These are phyloP conservation scores for Dasysyrphus albostriatus DNA, from an alignment of 2,888 invertebrate species.

Conservation along the genomic window DNA sequence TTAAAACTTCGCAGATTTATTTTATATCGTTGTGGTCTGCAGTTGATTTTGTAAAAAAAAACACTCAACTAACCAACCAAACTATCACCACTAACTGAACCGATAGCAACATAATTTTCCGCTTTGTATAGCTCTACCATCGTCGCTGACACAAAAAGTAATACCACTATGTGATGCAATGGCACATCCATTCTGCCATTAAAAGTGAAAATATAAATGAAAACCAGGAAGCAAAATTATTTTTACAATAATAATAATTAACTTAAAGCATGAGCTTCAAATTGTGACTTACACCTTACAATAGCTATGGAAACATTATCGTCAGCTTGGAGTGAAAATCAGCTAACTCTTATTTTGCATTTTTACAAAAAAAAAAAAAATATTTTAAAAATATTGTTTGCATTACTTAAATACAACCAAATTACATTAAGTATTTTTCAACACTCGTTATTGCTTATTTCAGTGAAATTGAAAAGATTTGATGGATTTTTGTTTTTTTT, in stretches of 20 bases:
- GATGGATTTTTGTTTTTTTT: no score
- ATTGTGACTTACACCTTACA: background rate
- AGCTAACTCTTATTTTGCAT: no score
- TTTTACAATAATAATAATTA: background rate
- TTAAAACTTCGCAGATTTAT: background rate
- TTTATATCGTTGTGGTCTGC: background rate
- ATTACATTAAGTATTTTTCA: no score
- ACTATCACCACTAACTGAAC: background rate
- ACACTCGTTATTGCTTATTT: no score
- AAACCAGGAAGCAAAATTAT: conserved; percentile 16
- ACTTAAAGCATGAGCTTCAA: background rate
- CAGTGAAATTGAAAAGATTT: no score
- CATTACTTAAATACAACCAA: no score
- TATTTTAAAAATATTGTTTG: no score
- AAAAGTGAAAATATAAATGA: conserved; percentile 21
- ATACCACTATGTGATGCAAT: conserved; percentile 43
- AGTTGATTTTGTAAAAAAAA: conserved; percentile 27
- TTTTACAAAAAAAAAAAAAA: no score
- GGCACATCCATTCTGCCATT: background rate
- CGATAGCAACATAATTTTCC: conserved; percentile 30
- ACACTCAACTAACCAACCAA: conserved; percentile 8
- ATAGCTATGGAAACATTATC: no score
- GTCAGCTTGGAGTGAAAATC: no score
- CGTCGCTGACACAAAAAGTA: conserved; percentile 29
- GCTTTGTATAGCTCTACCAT: conserved; percentile 8